phyloP scores from a whole-genome alignment of 2,888 invertebrate species.

The Diarsia dahlii region DNA sequence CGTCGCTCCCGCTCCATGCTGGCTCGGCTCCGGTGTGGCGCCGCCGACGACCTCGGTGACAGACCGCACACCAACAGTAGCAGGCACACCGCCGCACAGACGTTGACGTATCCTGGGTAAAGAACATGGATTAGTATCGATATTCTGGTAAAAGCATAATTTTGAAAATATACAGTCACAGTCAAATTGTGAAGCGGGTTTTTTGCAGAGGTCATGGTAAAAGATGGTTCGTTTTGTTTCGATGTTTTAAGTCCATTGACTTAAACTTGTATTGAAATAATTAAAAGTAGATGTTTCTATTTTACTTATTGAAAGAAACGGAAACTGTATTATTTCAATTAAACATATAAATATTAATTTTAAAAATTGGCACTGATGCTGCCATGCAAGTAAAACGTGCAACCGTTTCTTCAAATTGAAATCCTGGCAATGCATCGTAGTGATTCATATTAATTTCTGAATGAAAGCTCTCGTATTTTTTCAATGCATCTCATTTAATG shows the following conservation, averaged over 20 bases:
- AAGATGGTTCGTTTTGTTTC: neutral
- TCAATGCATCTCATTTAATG: constrained; percentile 82
- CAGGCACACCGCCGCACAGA: constrained; percentile 87
- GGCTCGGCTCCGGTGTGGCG: constrained; percentile 78
- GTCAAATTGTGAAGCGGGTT: neutral
- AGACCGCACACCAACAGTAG: constrained; percentile 84
- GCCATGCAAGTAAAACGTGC: neutral
- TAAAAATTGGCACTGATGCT: neutral
- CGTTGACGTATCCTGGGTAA: constrained; percentile 87
- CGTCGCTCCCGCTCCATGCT: constrained; percentile 80
- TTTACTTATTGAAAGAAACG: neutral
- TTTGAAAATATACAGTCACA: neutral
- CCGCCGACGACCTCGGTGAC: constrained; percentile 83
- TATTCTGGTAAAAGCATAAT: neutral
- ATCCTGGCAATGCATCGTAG: constrained; percentile 18
- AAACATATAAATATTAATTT: neutral
- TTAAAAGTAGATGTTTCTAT: neutral
- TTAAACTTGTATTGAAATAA: neutral
- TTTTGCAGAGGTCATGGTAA: neutral
- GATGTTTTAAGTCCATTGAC: too few species aligned
- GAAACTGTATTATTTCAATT: neutral
- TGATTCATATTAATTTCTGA: constrained; percentile 57
- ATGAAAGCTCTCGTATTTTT: constrained; percentile 67
- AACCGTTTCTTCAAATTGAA: constrained; percentile 19
- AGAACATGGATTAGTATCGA: constrained; percentile 29